Evolutionary conservation across 2,113 vertebrate species (phyloP).

Genomic region (Morone saxatilis): DNA sequence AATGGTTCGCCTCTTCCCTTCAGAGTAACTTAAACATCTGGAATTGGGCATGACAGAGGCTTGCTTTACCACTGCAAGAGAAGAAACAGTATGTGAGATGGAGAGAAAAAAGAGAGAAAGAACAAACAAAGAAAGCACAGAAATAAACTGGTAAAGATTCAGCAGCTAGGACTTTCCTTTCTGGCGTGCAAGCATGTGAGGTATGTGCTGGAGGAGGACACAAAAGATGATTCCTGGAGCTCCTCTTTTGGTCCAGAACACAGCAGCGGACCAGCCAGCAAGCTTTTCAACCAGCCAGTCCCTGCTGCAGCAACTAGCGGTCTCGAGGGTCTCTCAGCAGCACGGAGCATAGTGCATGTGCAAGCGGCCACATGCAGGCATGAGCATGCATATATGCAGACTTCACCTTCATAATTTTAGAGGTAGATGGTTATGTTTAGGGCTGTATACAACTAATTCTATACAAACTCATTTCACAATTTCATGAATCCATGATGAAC

Average conservation of each 20-base stretch:
- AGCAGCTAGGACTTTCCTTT: conserved; percentile 43
- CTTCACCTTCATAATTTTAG: neutral
- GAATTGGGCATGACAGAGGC: conserved; percentile 36
- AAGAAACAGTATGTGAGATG: neutral
- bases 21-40: conserved; percentile 57
- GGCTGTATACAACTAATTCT: neutral
- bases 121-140: conserved; percentile 10
- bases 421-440: neutral
- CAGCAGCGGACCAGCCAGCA: conserved; percentile 37
- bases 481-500: too few relatives aligned
- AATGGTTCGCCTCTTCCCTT: conserved; percentile 57
- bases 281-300: conserved; percentile 20
- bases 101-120: conserved; percentile 22
- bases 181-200: conserved; percentile 54
- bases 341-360: conserved; percentile 1
- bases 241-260: conserved; percentile 51
- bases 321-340: conserved; percentile 31
- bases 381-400: neutral
- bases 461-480: neutral
- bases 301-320: conserved; percentile 33
- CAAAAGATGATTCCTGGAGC: conserved; percentile 69
- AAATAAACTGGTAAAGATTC: conserved; percentile 28
- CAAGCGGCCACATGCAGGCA: neutral
- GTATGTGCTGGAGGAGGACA: conserved; percentile 54
- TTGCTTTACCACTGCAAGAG: conserved; percentile 28